Evolutionary conservation across 2,113 vertebrate species (phyloP).

Genomic region (Helogale parvula): DNA sequence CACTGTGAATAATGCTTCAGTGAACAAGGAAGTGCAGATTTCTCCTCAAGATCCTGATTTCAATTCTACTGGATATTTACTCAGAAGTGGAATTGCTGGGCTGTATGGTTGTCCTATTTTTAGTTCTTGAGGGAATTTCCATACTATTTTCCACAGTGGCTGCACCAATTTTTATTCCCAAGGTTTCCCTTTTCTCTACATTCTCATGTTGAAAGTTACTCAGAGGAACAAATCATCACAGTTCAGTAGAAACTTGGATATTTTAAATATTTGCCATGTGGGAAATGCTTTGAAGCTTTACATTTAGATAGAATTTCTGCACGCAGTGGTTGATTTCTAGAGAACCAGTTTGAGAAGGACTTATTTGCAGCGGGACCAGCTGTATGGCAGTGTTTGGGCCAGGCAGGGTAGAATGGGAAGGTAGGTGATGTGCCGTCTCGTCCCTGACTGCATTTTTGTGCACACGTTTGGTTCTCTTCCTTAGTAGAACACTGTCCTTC

Average conservation of each 20-base stretch:
- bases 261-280: constrained; percentile 23
- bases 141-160: too few species aligned
- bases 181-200: not conserved
- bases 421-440: not conserved
- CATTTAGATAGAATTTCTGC: not conserved
- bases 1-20: too few species aligned
- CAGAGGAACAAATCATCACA: not conserved
- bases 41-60: too few species aligned
- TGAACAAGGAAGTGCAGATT: too few species aligned
- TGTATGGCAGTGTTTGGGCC: not conserved
- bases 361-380: not conserved
- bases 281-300: not conserved
- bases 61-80: too few species aligned
- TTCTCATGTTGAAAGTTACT: not conserved
- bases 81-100: too few species aligned
- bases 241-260: not conserved
- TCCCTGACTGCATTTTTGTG: not conserved
- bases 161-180: too few species aligned
- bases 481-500: not conserved
- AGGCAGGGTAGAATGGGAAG: not conserved
- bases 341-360: not conserved
- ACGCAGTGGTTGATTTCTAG: not conserved
- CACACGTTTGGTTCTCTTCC: not conserved
- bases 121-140: too few species aligned
- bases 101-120: too few species aligned